A percentile compares a stretch with the other conserved stretches of the same genome.
These are phyloP conservation scores for Torymus auratus DNA, from an alignment of 2,888 invertebrate species.

Conservation along the genomic window DNA sequence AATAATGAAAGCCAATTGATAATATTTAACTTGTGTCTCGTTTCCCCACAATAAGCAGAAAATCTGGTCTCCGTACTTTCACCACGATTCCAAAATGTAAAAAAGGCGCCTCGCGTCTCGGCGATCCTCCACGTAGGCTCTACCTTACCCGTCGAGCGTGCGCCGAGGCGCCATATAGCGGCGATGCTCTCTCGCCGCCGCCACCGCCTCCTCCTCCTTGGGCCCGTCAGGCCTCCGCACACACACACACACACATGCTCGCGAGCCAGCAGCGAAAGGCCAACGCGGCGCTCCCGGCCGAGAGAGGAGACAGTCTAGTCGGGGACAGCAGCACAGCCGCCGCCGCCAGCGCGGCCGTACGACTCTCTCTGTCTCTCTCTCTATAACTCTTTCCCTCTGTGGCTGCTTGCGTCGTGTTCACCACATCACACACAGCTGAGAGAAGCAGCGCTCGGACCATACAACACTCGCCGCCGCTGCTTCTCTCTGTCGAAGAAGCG, in stretches of 20 bases:
- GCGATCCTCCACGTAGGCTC: too few relatives aligned
- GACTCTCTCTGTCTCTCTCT: neutral
- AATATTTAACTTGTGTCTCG: too few relatives aligned
- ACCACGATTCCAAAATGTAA: too few relatives aligned
- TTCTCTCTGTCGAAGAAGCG: neutral
- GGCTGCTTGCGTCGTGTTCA: too few relatives aligned
- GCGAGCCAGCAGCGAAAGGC: constrained; percentile 22
- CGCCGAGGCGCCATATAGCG: constrained; percentile 10
- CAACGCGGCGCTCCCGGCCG: neutral
- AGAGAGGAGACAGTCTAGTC: constrained; percentile 26
- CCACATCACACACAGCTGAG: neutral
- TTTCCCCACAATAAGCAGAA: too few relatives aligned
- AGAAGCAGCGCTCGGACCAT: neutral
- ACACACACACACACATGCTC: neutral
- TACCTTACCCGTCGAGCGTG: constrained; percentile 1
- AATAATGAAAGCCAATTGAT: too few relatives aligned
- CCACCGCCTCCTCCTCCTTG: neutral
- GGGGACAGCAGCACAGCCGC: constrained; percentile 10
- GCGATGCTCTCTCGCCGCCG: neutral
- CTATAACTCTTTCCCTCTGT: neutral
- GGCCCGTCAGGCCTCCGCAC: constrained; percentile 30
- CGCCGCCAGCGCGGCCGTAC: too few relatives aligned
- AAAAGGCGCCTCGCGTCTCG: too few relatives aligned
- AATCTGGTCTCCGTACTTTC: too few relatives aligned
- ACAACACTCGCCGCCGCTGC: neutral